Evolutionary conservation across 2,888 invertebrate genomes (phyloP).

Genomic region (Synanthedon myopaeformis): DNA sequence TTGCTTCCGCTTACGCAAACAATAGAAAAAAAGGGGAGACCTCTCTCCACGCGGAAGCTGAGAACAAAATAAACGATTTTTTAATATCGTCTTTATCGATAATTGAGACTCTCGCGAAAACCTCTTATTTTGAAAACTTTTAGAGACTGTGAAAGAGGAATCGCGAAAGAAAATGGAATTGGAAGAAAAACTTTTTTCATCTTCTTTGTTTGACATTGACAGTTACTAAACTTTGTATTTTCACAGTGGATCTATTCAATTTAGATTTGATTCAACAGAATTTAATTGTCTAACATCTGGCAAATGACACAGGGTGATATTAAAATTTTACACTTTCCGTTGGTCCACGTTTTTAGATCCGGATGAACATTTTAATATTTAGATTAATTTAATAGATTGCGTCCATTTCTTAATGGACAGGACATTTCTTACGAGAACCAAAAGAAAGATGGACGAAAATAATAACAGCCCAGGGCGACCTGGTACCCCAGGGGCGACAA

Average conservation of each 20-base stretch:
- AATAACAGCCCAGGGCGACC: no score
- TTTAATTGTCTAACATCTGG: slow-evolving; percentile 54
- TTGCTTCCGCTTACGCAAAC: slow-evolving; percentile 60
- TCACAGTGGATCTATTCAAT: slow-evolving; percentile 65
- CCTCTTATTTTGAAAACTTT: slow-evolving; percentile 69
- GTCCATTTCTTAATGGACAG: no score
- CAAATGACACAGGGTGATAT: slow-evolving; percentile 46
- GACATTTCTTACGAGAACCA: no score
- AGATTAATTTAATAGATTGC: no score
- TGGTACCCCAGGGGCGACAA: no score
- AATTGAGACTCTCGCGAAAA: slow-evolving; percentile 68
- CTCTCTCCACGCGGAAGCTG: slow-evolving; percentile 53
- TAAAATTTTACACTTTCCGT: slow-evolving; percentile 21
- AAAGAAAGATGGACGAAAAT: no score
- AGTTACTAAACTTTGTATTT: slow-evolving; percentile 65
- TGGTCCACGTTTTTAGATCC: no score
- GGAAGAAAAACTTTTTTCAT: slow-evolving; percentile 68
- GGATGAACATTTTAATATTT: no score
- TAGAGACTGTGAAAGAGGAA: slow-evolving; percentile 65
- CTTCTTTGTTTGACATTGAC: slow-evolving; percentile 71
- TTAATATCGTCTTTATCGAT: slow-evolving; percentile 71
- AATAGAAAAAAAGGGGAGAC: slow-evolving; percentile 61
- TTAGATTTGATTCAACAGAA: slow-evolving; percentile 51
- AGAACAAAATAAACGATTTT: slow-evolving; percentile 71
- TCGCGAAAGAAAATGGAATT: slow-evolving; percentile 65